Evolutionary conservation across 2,797 vertebrate species (phyloP).

Genomic region (Pseudocheirus occidentalis): DNA sequence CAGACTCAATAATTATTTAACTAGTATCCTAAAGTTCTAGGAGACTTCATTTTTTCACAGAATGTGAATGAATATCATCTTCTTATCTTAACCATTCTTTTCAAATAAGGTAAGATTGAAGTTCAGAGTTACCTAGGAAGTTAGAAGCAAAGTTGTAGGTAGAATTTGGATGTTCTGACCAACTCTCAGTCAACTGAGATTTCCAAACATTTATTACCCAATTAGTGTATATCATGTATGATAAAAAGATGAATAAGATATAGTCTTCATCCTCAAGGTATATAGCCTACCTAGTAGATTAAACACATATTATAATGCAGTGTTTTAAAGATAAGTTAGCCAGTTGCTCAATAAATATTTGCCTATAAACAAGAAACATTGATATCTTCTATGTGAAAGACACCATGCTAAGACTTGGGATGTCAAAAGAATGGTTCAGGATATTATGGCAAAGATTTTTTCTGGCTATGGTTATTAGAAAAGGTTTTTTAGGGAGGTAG

Average conservation of each 20-base stretch:
- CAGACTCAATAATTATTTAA: not conserved
- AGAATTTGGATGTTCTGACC: not conserved
- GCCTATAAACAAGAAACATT: not conserved
- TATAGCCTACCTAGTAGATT: not conserved
- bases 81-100: not conserved
- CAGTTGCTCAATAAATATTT: not conserved
- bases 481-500: not conserved
- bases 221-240: not conserved
- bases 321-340: not conserved
- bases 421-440: not conserved
- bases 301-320: not conserved
- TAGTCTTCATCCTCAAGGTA: not conserved
- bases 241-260: not conserved
- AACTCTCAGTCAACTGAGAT: not conserved
- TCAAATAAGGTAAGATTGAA: not conserved
- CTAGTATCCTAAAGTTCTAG: slow-evolving; percentile 39
- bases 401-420: not conserved
- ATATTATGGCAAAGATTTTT: not conserved
- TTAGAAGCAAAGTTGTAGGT: not conserved
- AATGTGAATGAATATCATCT: not conserved
- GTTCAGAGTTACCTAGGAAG: not conserved
- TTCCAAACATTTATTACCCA: not conserved
- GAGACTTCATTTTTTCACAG: not conserved
- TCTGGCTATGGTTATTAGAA: not conserved
- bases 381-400: not conserved